Evolutionary conservation across 2,113 vertebrate genomes (phyloP).

Genomic region (Ciconia stormi): DNA sequence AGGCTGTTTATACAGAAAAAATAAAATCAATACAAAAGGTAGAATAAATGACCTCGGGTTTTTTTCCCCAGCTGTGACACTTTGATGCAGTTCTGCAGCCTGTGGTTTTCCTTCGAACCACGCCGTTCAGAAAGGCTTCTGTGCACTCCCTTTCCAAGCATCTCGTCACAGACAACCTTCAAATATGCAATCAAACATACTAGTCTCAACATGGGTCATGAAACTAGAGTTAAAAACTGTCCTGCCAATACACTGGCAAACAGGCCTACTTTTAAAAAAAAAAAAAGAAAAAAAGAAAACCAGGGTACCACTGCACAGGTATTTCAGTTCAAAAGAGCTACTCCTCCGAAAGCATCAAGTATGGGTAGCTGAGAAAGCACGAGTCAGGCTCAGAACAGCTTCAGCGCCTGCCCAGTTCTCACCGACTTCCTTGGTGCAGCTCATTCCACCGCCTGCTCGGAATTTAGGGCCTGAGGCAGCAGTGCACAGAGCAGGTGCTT

Average conservation of each 20-base stretch:
- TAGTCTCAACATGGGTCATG: not conserved
- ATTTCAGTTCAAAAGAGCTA: not conserved
- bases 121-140: not conserved
- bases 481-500: rapidly evolving
- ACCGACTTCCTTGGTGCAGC: rapidly evolving
- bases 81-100: not conserved
- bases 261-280: not conserved
- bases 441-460: not conserved
- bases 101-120: not conserved
- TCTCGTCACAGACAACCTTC: rapidly evolving
- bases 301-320: not conserved
- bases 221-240: not conserved
- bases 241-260: not conserved
- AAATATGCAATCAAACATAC: not conserved
- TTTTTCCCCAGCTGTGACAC: not conserved
- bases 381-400: not conserved
- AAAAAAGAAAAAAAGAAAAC: not conserved
- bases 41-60: not conserved
- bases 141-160: not conserved
- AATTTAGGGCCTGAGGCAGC: not conserved
- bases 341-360: not conserved
- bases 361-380: not conserved
- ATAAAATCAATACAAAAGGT: not conserved
- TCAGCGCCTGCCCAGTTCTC: not conserved
- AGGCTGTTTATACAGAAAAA: not conserved